Evolutionary conservation across 2,888 invertebrate species (phyloP), one percentile per base, ranked within the genome.

Genomic region (Atrina japonica): DNA sequence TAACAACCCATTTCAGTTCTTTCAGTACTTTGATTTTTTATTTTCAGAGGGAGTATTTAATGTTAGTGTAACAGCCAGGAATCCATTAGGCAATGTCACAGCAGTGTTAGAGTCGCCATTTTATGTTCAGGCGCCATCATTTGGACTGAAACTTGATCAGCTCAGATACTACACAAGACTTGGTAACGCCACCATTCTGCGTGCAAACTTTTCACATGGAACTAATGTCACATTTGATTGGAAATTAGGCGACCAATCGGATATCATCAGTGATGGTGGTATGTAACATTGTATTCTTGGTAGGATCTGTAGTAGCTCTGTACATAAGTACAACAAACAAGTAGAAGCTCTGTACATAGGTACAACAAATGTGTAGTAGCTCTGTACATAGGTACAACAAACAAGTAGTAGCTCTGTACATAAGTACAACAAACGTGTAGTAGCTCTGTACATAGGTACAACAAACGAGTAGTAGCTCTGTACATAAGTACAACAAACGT

Each of bases 151-250:
- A 6, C 71, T 88, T 11, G 69, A 75, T 9, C 61, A 59, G 18
- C 52, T 56, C 18, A 59, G 65, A 29, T 49, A 69, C 27, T 52
- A 59, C 14, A 61, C 80, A 6, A 70, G 67, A 60, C 81, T 83
- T 21, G 86, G 85, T 1, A 75, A 84, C 29, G 72, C 67, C 21
- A 63, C 79, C 0, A 73, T 61, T 3, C 73, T 89, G 41, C 75
- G 66, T 29, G 88, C 84, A 0, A 70, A 68, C 16, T 66, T 85
- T 3, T 53, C 49, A 0, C 61, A 75, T 6, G 89, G 89, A 18
- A 85, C 87, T 0, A 85, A 88, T 74, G 85, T 89, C 6, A 84
- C 86, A 7, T 88, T 81, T 71, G 83, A 83, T 66, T 90, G 90
- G 90, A 82, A 83, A 52, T 73, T 90, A 61, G 88, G 86, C 3